phyloP scores from a whole-genome alignment of 2,797 vertebrate species.

The Chelon labrosus region DNA sequence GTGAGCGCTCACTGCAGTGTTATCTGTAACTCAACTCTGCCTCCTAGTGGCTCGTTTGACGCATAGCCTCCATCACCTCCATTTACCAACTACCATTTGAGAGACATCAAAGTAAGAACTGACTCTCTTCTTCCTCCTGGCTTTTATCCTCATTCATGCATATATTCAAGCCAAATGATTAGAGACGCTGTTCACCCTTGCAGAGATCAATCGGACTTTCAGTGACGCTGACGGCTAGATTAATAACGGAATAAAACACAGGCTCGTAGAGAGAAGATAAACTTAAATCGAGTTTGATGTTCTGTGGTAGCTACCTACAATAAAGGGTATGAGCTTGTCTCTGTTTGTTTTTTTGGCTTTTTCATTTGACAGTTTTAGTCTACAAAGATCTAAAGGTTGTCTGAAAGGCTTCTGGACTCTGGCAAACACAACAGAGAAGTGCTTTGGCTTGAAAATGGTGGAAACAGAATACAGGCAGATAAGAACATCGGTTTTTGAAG shows the following conservation, averaged over 20 bases:
- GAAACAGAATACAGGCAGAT: neutral
- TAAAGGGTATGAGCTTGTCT: too few relatives aligned
- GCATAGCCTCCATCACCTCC: slow-evolving; percentile 19
- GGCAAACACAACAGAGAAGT: neutral
- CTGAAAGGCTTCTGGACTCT: neutral
- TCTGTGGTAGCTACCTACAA: neutral
- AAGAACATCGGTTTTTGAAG: neutral
- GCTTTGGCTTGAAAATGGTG: neutral
- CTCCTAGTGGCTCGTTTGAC: slow-evolving; percentile 51
- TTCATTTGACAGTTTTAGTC: too few relatives aligned
- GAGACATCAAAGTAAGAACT: neutral
- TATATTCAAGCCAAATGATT: slow-evolving; percentile 4
- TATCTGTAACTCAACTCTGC: slow-evolving; percentile 59
- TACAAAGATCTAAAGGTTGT: neutral
- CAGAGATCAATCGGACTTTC: neutral
- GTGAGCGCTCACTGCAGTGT: slow-evolving; percentile 24
- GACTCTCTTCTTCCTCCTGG: neutral
- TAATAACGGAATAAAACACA: neutral
- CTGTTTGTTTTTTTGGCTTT: too few relatives aligned
- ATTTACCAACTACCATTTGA: neutral
- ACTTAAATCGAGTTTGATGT: neutral
- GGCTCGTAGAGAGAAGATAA: neutral
- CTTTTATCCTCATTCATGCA: neutral
- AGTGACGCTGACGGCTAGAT: neutral
- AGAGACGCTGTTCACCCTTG: neutral